These are phyloP conservation scores for Psephotus haematonotus DNA, from an alignment of 2,113 vertebrate genomes.

Conservation along the genomic window DNA sequence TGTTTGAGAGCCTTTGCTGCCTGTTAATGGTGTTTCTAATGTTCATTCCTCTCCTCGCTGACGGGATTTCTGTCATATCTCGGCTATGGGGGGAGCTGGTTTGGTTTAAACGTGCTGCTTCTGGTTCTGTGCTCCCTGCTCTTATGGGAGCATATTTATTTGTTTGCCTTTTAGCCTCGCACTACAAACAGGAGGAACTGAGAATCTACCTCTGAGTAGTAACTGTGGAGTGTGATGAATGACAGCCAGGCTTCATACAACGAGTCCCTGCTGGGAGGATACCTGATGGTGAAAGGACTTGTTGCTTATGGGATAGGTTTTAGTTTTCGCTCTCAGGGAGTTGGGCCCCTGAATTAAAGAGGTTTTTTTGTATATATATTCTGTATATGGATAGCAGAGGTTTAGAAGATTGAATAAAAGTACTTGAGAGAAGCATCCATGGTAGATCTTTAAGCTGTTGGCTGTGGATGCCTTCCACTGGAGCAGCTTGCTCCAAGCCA, in stretches of 20 bases:
- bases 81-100: not conserved
- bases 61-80: not conserved
- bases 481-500: not conserved
- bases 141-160: not conserved
- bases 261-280: not conserved
- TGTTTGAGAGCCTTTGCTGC: not conserved
- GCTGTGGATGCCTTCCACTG: not conserved
- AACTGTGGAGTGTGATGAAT: not conserved
- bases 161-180: not conserved
- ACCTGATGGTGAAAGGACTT: not conserved
- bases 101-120: not conserved
- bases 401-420: not conserved
- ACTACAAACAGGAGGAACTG: not conserved
- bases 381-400: not conserved
- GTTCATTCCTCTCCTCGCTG: not conserved
- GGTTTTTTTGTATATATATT: not conserved
- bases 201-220: not conserved
- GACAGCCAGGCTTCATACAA: not conserved
- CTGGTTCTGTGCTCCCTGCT: not conserved
- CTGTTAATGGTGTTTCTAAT: not conserved
- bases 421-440: accelerated
- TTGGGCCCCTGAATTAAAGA: not conserved
- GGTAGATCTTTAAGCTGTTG: not conserved
- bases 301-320: accelerated
- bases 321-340: accelerated